Evolutionary conservation across 2,113 vertebrate genomes (phyloP).

Genomic region (Oplegnathus fasciatus): DNA sequence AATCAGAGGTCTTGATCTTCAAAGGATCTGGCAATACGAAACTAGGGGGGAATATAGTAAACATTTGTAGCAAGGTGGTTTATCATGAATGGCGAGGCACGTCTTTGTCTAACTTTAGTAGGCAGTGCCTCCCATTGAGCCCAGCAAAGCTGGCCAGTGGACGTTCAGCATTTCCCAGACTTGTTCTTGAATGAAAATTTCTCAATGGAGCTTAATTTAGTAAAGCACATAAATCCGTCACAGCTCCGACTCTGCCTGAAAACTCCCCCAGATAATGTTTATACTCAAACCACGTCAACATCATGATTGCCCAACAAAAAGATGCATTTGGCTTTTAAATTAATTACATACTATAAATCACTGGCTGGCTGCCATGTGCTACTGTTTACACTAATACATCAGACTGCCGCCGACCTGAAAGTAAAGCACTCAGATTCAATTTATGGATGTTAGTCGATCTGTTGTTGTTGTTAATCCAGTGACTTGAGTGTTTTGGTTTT

Average conservation of each 20-base stretch:
- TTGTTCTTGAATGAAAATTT: constrained; percentile 63
- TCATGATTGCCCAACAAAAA: neutral
- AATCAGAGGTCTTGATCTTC: neutral
- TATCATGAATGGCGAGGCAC: constrained; percentile 36
- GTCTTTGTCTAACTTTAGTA: neutral
- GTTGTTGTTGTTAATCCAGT: neutral
- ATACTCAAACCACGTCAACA: neutral
- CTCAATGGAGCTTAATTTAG: constrained; percentile 45
- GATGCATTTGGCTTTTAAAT: neutral
- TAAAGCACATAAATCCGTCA: constrained; percentile 19
- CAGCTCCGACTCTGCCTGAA: neutral
- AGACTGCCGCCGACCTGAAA: neutral
- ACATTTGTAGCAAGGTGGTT: neutral
- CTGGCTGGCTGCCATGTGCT: neutral
- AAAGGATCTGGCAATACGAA: neutral
- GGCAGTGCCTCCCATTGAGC: constrained; percentile 42
- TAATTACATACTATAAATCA: neutral
- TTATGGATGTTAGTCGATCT: neutral
- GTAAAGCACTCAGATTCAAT: neutral
- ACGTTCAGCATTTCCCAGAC: constrained; percentile 39
- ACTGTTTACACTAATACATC: constrained; percentile 1
- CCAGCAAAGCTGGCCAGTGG: constrained; percentile 25
- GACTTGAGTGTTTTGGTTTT: neutral
- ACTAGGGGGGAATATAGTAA: neutral
- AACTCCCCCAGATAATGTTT: neutral